These are phyloP conservation scores for Pseudois nayaur DNA, from an alignment of 2,113 vertebrate genomes.

Conservation along the genomic window DNA sequence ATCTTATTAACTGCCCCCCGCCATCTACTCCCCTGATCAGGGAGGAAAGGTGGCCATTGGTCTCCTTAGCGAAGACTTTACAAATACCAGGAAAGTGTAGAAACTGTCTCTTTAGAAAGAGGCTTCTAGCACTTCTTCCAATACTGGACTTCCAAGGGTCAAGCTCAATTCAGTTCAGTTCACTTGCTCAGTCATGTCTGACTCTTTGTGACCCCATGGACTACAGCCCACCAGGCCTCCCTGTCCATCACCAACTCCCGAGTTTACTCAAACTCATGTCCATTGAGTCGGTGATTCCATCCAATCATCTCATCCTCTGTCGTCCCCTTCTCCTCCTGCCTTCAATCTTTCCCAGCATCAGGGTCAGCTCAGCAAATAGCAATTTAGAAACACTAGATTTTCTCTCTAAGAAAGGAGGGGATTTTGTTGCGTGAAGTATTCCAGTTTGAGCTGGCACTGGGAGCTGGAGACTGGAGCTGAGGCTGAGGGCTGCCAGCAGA, in stretches of 20 bases:
- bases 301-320: not conserved
- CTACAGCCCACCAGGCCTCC: not conserved
- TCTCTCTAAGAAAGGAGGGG: not conserved
- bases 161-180: not conserved
- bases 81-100: not conserved
- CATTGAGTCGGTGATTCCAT: not conserved
- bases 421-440: not conserved
- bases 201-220: not conserved
- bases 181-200: not conserved
- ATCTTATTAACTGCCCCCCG: not conserved
- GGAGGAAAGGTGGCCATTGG: not conserved
- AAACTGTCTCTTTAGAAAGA: not conserved
- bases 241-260: not conserved
- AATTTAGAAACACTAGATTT: not conserved
- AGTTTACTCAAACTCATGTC: not conserved
- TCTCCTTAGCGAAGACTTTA: not conserved
- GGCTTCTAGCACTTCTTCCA: not conserved
- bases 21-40: not conserved
- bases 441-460: not conserved
- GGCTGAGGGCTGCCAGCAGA: not conserved
- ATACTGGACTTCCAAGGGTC: not conserved
- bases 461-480: not conserved
- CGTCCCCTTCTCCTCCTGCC: fast-evolving
- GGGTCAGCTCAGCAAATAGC: not conserved
- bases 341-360: not conserved